phyloP scores from a whole-genome alignment of 2,888 invertebrate genomes.

The Leucophora obtusa region DNA sequence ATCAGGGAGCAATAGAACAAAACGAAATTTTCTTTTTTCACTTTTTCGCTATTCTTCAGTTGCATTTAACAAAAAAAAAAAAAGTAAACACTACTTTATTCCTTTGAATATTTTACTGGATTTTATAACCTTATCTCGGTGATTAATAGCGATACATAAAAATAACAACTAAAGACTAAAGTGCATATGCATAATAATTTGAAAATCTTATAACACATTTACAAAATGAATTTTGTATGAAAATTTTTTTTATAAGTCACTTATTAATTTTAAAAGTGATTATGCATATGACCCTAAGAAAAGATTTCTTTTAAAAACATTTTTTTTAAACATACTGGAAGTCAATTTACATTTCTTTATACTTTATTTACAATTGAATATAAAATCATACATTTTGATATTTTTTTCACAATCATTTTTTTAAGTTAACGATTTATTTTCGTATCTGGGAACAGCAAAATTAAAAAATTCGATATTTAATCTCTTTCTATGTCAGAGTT shows the following conservation, averaged over 20 bases:
- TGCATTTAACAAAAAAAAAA: not conserved
- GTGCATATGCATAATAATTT: no score
- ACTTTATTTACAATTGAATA: not conserved
- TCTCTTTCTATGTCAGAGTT: conserved; percentile 17
- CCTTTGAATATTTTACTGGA: not conserved
- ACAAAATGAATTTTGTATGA: no score
- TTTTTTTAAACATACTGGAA: not conserved
- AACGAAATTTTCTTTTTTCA: conserved; percentile 66
- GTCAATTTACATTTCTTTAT: not conserved
- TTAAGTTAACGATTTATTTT: conserved; percentile 37
- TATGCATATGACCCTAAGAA: no score
- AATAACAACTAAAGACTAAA: not conserved
- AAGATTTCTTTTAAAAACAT: not conserved
- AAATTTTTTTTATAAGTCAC: no score
- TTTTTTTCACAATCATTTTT: conserved; percentile 35
- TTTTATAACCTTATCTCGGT: conserved; percentile 21
- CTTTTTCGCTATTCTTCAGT: not conserved
- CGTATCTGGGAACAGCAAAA: not conserved
- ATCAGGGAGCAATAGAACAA: conserved; percentile 75
- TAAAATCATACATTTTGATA: not conserved
- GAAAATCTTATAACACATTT: no score
- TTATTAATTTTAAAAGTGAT: no score
- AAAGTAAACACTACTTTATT: not conserved
- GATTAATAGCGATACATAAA: conserved; percentile 36
- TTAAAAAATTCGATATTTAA: conserved; percentile 36